Evolutionary conservation across 2,888 invertebrate genomes (phyloP).

Genomic region (Cephonodes hylas): DNA sequence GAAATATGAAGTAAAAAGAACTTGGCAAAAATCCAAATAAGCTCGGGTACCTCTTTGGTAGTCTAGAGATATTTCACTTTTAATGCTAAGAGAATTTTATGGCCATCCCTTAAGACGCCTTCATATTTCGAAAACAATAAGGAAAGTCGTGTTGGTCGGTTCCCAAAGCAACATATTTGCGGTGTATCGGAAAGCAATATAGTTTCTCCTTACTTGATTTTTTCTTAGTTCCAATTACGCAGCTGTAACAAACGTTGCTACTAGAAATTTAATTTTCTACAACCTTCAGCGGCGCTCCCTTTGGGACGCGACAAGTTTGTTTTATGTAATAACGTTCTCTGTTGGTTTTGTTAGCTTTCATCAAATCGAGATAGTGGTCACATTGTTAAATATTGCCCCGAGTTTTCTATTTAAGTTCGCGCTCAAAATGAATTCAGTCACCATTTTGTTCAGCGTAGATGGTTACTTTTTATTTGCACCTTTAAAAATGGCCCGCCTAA

Average conservation of each 20-base stretch:
- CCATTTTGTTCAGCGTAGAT: background rate
- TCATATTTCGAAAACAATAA: conserved; percentile 6
- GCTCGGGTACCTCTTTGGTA: background rate
- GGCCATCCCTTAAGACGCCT: background rate
- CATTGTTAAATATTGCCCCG: background rate
- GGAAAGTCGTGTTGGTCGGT: conserved; percentile 9
- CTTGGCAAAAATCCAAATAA: background rate
- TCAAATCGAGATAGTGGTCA: background rate
- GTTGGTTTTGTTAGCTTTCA: conserved; percentile 7
- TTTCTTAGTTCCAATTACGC: conserved; percentile 39
- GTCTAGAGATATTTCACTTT: conserved; percentile 2
- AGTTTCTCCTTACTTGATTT: conserved; percentile 31
- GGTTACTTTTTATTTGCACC: too few species aligned
- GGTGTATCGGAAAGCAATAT: conserved; percentile 39
- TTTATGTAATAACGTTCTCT: conserved; percentile 13
- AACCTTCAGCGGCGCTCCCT: conserved; percentile 23
- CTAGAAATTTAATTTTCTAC: conserved; percentile 30
- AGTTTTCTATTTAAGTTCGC: background rate
- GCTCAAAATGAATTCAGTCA: background rate
- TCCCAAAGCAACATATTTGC: conserved; percentile 33
- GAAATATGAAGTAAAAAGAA: background rate
- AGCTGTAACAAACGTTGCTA: conserved; percentile 35
- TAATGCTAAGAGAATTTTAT: background rate
- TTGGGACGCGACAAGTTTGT: conserved; percentile 29
- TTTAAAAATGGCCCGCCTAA: too few species aligned